Evolutionary conservation across 1,140 invertebrate genomes (phyloP).

Genomic region (Dryas iulia): DNA sequence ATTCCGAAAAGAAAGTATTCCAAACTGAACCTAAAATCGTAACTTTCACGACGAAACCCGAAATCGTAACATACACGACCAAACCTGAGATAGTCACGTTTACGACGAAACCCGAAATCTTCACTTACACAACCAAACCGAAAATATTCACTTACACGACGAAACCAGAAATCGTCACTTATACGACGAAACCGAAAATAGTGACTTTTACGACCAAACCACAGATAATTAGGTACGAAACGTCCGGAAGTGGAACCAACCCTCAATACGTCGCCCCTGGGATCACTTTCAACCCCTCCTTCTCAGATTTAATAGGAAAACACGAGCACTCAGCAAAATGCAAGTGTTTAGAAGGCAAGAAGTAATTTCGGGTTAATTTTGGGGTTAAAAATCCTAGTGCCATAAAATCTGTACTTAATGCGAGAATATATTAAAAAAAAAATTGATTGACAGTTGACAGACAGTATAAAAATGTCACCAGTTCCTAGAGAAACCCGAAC

Average conservation of each 20-base stretch:
- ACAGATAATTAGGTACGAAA: conserved; percentile 60
- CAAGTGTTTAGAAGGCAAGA: conserved; percentile 63
- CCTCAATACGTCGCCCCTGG: conserved; percentile 63
- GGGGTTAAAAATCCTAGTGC: conserved; percentile 43
- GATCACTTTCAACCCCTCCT: conserved; percentile 58
- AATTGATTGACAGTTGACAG: conserved; percentile 20
- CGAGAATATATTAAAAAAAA: conserved; percentile 7
- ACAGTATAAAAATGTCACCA: conserved; percentile 39
- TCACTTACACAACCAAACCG: conserved; percentile 66
- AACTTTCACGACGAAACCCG: conserved; percentile 52
- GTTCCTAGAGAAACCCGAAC: conserved; percentile 45
- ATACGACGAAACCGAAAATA: conserved; percentile 46
- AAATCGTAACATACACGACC: conserved; percentile 54
- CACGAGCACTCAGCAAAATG: conserved; percentile 60
- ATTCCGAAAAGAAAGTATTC: conserved; percentile 62
- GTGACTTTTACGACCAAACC: conserved; percentile 52
- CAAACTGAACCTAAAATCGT: conserved; percentile 58
- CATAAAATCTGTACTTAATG: conserved; percentile 42
- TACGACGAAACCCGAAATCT: conserved; percentile 58
- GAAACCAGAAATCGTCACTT: conserved; percentile 53
- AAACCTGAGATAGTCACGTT: conserved; percentile 57
- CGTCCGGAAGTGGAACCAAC: conserved; percentile 61
- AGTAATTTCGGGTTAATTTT: conserved; percentile 37
- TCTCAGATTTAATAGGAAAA: conserved; percentile 48
- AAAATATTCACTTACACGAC: conserved; percentile 60